phyloP scores from a whole-genome alignment of 2,797 vertebrate species.

The Oryzias dopingdopingensis region DNA sequence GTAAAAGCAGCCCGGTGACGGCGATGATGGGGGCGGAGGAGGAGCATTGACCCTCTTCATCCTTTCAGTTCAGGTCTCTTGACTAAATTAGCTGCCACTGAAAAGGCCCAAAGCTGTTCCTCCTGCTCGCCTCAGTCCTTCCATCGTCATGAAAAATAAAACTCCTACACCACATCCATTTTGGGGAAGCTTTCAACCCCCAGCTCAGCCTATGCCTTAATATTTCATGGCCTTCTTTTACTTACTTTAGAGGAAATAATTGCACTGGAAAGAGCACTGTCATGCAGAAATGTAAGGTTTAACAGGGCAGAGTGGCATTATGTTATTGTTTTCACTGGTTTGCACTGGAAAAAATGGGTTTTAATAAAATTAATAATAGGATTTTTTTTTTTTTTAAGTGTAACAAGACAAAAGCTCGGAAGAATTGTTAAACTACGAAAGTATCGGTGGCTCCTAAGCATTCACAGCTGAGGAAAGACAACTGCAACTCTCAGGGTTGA shows the following conservation, averaged over 20 bases:
- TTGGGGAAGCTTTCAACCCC: slow-evolving; percentile 71
- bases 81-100: slow-evolving; percentile 53
- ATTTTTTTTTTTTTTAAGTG: no score
- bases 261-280: slow-evolving; percentile 72
- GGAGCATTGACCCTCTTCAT: slow-evolving; percentile 21
- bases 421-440: no score
- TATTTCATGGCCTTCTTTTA: slow-evolving; percentile 72
- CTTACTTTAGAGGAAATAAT: slow-evolving; percentile 79
- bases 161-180: slow-evolving; percentile 69
- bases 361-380: background rate
- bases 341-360: slow-evolving; percentile 15
- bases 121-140: slow-evolving; percentile 45
- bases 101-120: slow-evolving; percentile 57
- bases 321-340: slow-evolving; percentile 30
- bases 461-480: no score
- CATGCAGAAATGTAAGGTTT: slow-evolving; percentile 49
- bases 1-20: slow-evolving; percentile 10
- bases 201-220: slow-evolving; percentile 65
- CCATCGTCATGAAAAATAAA: slow-evolving; percentile 77
- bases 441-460: no score
- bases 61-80: slow-evolving; percentile 17
- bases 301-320: slow-evolving; percentile 21
- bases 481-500: slow-evolving; percentile 20
- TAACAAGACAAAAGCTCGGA: no score
- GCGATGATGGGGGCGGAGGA: slow-evolving; percentile 1